Evolutionary conservation across 2,113 vertebrate genomes (phyloP), one percentile per base, ranked within the genome.

Genomic region (Aphyosemion australe): DNA sequence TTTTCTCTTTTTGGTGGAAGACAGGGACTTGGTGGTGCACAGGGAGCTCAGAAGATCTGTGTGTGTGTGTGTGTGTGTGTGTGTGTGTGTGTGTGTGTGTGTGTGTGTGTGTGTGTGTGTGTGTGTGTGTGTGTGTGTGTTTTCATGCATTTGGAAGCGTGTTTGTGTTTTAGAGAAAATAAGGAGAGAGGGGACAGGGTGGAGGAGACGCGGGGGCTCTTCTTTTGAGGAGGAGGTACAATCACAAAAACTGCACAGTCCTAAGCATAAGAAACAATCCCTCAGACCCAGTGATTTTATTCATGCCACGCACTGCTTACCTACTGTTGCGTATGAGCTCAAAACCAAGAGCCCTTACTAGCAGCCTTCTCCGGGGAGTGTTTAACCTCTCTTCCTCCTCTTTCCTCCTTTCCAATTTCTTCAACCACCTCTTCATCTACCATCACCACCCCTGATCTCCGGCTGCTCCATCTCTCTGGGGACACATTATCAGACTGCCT

Each of bases 381-480:
- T 78, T 91, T 88, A 86, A 88, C 86, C 87, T 84, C 79, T 84
- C 79, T 20, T 74, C 80, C 65, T 66, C 47, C 46, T 68, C 48
- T 32, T 61, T 56, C 46, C 74, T 69, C 67, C 62, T 67, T 48
- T 65, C 43, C 31, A 3, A 48, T 60, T 68, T 72, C 58, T 68
- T 61, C 60, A 65, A 67, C 74, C 79, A 70, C 61, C 81, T 77
- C 83, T 80, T 72, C 74, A 73, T 76, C 71, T 71, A 74, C 69
- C 68, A 64, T 61, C 58, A 57, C 56, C 61, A 41, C 55, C 70
- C 75, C 61, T 79, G 65, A 69, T 84, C 80, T 79, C 76, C 57
- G 65, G 79, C 85, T 81, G 72, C 80, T 84, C 76, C 10, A 4
- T 76, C 57, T 76, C 87, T 79, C 77, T 5, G 41, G 82, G 79